phyloP scores from a whole-genome alignment of 37 sponge, comb jelly and placozoan genomes.

The Oopsacas minuta region DNA sequence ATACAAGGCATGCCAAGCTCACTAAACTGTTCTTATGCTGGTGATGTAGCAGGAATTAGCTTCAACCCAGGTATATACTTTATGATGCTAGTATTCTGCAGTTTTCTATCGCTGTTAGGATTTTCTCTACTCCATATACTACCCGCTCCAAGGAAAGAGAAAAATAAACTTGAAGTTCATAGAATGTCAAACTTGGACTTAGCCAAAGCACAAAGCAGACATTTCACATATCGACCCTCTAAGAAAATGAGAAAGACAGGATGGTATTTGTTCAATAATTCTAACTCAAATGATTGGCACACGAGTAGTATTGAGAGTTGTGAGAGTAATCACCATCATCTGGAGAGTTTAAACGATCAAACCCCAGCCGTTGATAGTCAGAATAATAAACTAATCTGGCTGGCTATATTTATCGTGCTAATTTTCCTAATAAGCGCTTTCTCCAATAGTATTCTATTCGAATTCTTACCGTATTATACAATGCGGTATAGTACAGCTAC shows the following conservation, averaged over 20 bases:
- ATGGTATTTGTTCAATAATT: neutral
- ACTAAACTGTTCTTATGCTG: neutral
- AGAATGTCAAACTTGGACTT: neutral
- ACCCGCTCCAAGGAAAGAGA: neutral
- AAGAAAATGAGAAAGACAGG: neutral
- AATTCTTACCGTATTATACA: neutral
- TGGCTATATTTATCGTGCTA: neutral
- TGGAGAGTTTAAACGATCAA: neutral
- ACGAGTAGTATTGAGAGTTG: constrained; percentile 2
- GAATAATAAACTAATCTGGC: neutral
- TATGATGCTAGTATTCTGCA: neutral
- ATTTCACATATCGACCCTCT: neutral
- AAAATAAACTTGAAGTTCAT: neutral
- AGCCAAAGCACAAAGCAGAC: neutral
- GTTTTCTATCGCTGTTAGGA: neutral
- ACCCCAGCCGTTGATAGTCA: neutral
- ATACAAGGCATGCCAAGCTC: neutral
- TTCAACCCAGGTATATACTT: neutral
- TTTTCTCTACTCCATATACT: neutral
- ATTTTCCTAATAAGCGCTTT: neutral
- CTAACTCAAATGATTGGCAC: neutral
- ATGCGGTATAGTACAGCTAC: neutral
- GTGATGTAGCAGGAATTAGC: neutral
- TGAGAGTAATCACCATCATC: neutral
- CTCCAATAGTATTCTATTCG: constrained; percentile 9